These are phyloP conservation scores for Charanyca ferruginea DNA, from an alignment of 2,888 invertebrate species.

Conservation along the genomic window DNA sequence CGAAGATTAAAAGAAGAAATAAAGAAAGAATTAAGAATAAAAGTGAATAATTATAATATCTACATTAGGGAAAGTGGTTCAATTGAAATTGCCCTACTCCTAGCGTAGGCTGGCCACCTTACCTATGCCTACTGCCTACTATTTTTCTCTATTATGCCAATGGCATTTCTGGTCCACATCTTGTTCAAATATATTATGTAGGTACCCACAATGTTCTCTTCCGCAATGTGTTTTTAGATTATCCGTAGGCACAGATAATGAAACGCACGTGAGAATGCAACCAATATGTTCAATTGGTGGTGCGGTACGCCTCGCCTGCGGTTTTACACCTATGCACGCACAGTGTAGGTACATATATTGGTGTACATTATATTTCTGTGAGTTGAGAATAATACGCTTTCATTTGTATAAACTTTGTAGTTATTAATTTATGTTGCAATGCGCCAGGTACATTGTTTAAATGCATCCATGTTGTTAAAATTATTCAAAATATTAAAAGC, in stretches of 20 bases:
- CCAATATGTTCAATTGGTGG: constrained; percentile 34
- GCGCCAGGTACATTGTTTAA: not conserved
- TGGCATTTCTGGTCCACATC: no score
- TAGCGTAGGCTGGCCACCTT: not conserved
- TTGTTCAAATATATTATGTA: not conserved
- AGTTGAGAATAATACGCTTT: not conserved
- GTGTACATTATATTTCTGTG: constrained; percentile 27
- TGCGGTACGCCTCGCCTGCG: constrained; percentile 34
- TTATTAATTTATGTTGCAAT: not conserved
- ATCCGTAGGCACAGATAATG: not conserved
- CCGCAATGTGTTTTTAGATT: not conserved
- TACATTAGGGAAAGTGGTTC: no score
- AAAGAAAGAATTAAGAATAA: no score
- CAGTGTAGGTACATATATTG: no score
- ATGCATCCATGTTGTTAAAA: not conserved
- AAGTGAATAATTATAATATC: no score
- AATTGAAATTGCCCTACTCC: not conserved
- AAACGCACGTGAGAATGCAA: constrained; percentile 26
- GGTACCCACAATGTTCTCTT: not conserved
- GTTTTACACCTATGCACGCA: constrained; percentile 47
- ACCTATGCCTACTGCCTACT: no score
- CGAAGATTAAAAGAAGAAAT: no score
- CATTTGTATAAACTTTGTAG: not conserved
- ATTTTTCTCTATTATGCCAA: no score
- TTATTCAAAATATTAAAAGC: not conserved